Conservation (phyloP, 2,797 vertebrate genomes). For the Megalops cyprinoides region DNA sequence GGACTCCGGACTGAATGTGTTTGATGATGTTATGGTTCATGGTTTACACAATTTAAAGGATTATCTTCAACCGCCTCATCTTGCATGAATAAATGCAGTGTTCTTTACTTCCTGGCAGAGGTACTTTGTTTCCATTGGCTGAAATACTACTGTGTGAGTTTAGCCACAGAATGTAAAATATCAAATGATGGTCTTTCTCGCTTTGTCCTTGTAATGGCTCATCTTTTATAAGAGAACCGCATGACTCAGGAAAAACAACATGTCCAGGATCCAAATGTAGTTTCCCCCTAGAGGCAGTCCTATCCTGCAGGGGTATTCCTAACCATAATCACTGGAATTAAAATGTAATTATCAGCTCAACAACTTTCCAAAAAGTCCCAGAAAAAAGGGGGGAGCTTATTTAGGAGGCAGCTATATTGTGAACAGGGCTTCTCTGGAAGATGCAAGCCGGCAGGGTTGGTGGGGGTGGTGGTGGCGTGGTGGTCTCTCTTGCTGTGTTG, state of each 20-base stretch:
- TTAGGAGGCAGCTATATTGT: background rate
- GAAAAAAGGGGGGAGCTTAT: background rate
- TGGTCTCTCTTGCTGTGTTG: background rate
- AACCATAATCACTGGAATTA: background rate
- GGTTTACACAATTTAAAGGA: background rate
- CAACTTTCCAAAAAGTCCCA: background rate
- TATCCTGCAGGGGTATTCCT: background rate
- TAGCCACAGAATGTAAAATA: slow-evolving; percentile 1
- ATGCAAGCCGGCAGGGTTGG: background rate
- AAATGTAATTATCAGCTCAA: background rate
- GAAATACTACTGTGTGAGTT: background rate
- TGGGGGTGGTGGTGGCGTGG: no score
- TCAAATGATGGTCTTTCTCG: background rate
- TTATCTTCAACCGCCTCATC: background rate
- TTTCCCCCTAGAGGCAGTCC: background rate
- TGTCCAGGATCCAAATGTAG: no score
- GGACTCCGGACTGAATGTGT: background rate
- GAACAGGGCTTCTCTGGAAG: background rate
- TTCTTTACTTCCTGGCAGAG: background rate
- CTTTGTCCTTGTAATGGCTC: background rate
- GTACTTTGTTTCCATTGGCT: background rate
- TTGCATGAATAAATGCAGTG: background rate
- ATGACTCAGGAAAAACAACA: no score
- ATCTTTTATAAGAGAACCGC: background rate
- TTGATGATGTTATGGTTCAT: background rate